phyloP scores from a whole-genome alignment of 2,113 vertebrate genomes.

The Paedocypris sp. region DNA sequence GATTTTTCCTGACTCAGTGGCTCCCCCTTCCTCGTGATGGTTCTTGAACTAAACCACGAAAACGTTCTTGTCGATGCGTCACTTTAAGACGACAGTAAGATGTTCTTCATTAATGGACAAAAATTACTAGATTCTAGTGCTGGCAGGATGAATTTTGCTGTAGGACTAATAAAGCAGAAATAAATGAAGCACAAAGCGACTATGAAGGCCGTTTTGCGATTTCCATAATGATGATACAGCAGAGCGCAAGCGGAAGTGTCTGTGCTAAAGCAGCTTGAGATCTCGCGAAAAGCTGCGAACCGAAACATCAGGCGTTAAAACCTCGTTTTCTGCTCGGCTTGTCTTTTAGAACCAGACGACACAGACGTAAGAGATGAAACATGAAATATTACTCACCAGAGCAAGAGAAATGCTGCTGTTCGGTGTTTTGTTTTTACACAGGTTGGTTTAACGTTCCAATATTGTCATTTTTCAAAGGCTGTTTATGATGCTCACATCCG shows the following conservation, averaged over 20 bases:
- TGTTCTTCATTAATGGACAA: no score
- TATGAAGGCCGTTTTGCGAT: slow-evolving; percentile 12
- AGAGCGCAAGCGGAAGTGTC: neutral
- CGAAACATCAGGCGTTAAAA: neutral
- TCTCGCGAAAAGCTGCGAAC: neutral
- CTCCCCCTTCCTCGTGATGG: no score
- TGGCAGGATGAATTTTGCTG: slow-evolving; percentile 21
- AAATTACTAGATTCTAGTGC: neutral
- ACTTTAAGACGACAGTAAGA: no score
- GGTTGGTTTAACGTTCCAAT: no score
- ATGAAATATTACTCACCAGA: neutral
- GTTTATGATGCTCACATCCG: no score
- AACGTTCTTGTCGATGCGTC: no score
- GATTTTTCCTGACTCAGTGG: no score
- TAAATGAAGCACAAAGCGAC: slow-evolving; percentile 27
- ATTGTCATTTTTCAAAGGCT: no score
- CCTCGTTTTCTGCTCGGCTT: neutral
- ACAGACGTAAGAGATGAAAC: neutral
- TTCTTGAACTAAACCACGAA: no score
- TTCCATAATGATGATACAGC: slow-evolving; percentile 26
- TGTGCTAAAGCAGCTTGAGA: neutral
- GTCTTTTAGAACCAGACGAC: neutral
- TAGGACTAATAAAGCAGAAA: slow-evolving; percentile 23
- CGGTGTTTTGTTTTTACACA: no score
- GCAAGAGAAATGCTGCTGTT: no score